Evolutionary conservation across 1,140 invertebrate genomes (phyloP).

Genomic region (Meloidogyne chitwoodi): DNA sequence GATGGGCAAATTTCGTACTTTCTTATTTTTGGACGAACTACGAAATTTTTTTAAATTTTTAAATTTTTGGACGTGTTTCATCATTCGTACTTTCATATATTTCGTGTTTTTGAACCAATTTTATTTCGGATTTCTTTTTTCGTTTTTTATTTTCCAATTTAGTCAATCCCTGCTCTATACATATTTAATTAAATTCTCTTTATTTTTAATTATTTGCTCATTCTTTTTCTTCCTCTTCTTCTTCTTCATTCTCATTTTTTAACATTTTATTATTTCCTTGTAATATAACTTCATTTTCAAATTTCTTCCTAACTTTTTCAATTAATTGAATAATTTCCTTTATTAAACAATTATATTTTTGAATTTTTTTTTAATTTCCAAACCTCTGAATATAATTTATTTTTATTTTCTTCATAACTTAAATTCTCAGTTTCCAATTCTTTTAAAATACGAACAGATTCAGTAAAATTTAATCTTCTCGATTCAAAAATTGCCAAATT

Average conservation of each 20-base stretch:
- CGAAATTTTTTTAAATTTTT: too few species aligned
- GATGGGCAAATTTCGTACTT: too few species aligned
- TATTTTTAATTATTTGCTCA: neutral
- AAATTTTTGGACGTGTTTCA: too few species aligned
- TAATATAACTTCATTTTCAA: neutral
- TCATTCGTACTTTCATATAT: too few species aligned
- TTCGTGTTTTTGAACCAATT: too few species aligned
- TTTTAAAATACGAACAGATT: constrained; percentile 9
- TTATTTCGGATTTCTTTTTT: too few species aligned
- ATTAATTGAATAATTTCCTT: neutral
- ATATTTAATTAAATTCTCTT: constrained; percentile 2
- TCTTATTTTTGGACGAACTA: too few species aligned
- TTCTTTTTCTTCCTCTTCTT: neutral
- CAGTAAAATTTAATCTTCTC: constrained; percentile 21
- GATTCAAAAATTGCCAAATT: constrained; percentile 43
- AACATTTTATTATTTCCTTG: too few species aligned
- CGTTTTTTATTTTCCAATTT: too few species aligned
- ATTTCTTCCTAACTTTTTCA: neutral
- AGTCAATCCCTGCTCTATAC: too few species aligned
- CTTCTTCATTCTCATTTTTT: neutral
- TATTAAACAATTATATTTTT: neutral
- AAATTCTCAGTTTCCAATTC: constrained; percentile 5
- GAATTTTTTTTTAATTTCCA: neutral
- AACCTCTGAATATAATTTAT: neutral
- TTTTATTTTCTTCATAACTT: neutral